Evolutionary conservation across 2,888 invertebrate genomes (phyloP).

Genomic region (Polietes domitor): DNA sequence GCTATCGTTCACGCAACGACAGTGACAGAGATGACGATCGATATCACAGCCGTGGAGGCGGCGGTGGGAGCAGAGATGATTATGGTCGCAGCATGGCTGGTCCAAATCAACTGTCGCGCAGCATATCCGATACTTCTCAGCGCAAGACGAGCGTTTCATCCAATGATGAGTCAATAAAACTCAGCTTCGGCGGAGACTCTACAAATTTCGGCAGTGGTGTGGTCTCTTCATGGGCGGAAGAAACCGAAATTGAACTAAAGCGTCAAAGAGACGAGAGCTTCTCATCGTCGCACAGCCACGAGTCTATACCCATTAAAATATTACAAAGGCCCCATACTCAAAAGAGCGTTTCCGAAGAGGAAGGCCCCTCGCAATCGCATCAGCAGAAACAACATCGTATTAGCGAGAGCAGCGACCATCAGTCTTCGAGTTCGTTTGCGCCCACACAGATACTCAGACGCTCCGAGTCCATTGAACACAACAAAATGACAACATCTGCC

Average conservation of each 20-base stretch:
- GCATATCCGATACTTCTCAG: constrained; percentile 81
- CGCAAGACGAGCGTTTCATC: constrained; percentile 80
- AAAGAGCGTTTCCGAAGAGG: constrained; percentile 75
- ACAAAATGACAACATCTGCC: constrained; percentile 18
- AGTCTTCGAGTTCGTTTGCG: constrained; percentile 66
- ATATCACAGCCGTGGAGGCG: constrained; percentile 70
- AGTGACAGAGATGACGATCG: constrained; percentile 73
- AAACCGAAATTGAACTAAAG: constrained; percentile 79
- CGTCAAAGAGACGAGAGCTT: constrained; percentile 79
- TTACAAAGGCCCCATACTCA: constrained; percentile 77
- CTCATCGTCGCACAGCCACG: constrained; percentile 78
- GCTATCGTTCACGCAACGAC: constrained; percentile 72
- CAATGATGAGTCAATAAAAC: constrained; percentile 75
- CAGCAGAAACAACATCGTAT: constrained; percentile 61
- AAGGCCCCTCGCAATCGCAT: constrained; percentile 55
- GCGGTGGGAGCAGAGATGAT: constrained; percentile 69
- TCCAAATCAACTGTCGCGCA: constrained; percentile 77
- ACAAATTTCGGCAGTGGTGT: constrained; percentile 68
- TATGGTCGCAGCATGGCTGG: constrained; percentile 65
- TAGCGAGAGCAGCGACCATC: constrained; percentile 63
- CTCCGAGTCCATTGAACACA: constrained; percentile 71
- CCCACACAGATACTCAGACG: constrained; percentile 80
- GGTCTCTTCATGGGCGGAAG: constrained; percentile 82
- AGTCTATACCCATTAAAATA: constrained; percentile 80
- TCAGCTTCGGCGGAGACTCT: constrained; percentile 69